A percentile compares a stretch with the other conserved stretches of the same genome.
phyloP scores from a whole-genome alignment of 2,113 vertebrate genomes.

The Nematolebias whitei region DNA sequence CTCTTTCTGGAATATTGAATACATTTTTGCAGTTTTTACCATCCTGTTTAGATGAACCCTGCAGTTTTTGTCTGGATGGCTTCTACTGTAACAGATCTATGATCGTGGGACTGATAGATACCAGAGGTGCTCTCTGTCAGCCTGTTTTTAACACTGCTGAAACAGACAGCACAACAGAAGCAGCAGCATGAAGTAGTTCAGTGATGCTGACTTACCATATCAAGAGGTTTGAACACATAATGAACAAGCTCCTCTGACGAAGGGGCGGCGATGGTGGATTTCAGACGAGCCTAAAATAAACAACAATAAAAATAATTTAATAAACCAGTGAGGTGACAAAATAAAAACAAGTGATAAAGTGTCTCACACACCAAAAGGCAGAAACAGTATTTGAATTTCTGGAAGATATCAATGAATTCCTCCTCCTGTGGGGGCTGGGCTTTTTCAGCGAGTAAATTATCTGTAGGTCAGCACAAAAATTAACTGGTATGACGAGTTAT shows the following conservation, averaged over 20 bases:
- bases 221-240: constrained; percentile 86
- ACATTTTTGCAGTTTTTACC: too few relatives aligned
- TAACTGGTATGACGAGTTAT: not conserved
- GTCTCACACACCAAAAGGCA: constrained; percentile 84
- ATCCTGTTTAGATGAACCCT: too few relatives aligned
- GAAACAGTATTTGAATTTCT: constrained; percentile 92
- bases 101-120: not conserved
- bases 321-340: not conserved
- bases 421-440: constrained; percentile 83
- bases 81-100: too few relatives aligned
- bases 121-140: not conserved
- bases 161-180: constrained; percentile 11
- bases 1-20: not conserved
- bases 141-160: not conserved
- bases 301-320: not conserved
- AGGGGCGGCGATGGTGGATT: constrained; percentile 82
- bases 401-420: constrained; percentile 84
- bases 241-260: constrained; percentile 86
- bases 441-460: constrained; percentile 82
- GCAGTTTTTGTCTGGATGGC: too few relatives aligned
- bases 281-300: constrained; percentile 82
- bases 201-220: constrained; percentile 82
- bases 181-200: constrained; percentile 10
- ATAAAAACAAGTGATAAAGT: not conserved
- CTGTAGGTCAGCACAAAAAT: constrained; percentile 58